Evolutionary conservation across 2,113 vertebrate species (phyloP).

Genomic region (Pteropus alecto): DNA sequence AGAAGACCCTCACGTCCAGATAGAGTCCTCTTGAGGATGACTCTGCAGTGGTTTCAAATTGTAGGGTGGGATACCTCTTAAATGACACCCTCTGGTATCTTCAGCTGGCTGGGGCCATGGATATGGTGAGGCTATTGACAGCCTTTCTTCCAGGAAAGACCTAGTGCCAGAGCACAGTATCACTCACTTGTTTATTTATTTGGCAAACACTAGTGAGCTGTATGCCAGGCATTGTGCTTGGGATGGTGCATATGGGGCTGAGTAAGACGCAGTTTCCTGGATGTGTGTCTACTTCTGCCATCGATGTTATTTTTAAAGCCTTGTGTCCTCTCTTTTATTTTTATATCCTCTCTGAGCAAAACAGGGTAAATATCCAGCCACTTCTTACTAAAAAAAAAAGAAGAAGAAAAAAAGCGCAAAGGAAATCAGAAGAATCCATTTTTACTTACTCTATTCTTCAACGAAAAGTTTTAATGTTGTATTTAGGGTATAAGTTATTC

Average conservation of each 20-base stretch:
- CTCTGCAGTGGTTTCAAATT: neutral
- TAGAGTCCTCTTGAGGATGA: neutral
- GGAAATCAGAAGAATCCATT: slow-evolving; percentile 10
- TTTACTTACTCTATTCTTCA: neutral
- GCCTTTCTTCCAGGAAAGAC: neutral
- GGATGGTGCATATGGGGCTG: too few relatives aligned
- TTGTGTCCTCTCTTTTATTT: neutral
- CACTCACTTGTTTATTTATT: neutral
- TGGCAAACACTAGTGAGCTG: neutral
- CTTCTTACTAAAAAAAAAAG: neutral
- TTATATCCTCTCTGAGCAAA: slow-evolving; percentile 19
- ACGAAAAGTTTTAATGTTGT: neutral
- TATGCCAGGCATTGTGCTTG: neutral
- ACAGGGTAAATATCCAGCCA: neutral
- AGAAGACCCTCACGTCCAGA: neutral
- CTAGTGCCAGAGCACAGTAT: neutral
- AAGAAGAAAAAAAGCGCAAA: neutral
- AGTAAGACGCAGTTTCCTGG: neutral
- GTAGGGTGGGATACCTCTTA: neutral
- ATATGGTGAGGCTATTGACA: neutral
- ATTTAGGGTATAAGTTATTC: neutral
- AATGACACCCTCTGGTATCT: neutral
- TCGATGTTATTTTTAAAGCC: neutral
- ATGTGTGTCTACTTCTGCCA: neutral
- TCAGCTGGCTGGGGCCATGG: neutral